These are phyloP conservation scores for Acridotheres tristis DNA, from an alignment of 2,797 vertebrate genomes.

Conservation along the genomic window DNA sequence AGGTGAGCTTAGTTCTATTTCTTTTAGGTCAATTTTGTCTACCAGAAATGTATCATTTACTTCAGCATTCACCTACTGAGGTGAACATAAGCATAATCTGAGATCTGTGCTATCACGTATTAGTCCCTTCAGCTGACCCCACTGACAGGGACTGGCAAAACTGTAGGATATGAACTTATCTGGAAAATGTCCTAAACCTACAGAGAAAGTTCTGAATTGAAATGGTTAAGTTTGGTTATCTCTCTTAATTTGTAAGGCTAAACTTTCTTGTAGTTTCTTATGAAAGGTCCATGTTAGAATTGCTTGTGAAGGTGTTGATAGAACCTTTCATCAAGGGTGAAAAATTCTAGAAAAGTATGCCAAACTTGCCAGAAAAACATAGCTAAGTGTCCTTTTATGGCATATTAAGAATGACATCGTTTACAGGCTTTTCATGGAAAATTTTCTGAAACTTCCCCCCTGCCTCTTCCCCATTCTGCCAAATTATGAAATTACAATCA, in stretches of 20 bases:
- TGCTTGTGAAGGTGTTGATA: neutral
- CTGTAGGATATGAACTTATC: neutral
- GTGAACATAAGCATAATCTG: neutral
- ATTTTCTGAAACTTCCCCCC: fast-evolving
- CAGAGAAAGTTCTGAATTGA: neutral
- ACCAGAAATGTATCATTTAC: neutral
- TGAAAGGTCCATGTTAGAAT: neutral
- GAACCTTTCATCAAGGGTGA: neutral
- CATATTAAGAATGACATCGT: neutral
- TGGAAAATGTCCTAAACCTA: neutral
- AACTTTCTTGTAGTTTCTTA: neutral
- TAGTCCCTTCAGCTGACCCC: neutral
- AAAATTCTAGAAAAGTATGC: neutral
- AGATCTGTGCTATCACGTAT: neutral
- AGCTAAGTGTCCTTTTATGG: neutral
- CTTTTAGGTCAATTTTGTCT: neutral
- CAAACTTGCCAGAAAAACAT: neutral
- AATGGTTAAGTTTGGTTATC: neutral
- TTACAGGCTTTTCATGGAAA: neutral
- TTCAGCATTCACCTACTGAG: neutral
- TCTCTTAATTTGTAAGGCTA: neutral
- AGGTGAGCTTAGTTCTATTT: neutral
- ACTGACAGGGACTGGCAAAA: neutral
- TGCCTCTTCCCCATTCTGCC: fast-evolving
- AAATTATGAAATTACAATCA: neutral